Conservation (phyloP, 2,888 invertebrate species). For the Epirrhoe alternata region DNA sequence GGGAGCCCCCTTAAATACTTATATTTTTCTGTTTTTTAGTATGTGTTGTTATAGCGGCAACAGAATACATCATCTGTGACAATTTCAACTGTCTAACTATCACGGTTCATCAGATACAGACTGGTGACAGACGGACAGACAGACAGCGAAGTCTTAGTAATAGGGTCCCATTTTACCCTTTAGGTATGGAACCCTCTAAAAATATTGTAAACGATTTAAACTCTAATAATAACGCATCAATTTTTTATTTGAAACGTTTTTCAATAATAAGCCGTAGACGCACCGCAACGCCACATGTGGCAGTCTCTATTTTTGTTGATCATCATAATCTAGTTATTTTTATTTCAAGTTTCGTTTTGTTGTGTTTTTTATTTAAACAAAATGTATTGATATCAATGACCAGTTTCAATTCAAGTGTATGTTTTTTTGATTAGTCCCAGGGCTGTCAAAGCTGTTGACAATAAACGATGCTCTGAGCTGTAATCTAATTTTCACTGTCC, state of each 20-base stretch:
- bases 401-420: slow-evolving; percentile 5
- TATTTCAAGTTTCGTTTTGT: neutral
- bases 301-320: neutral
- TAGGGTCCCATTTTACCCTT: no score
- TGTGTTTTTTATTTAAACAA: neutral
- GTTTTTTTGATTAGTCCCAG: slow-evolving; percentile 10
- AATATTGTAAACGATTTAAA: no score
- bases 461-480: neutral
- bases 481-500: slow-evolving; percentile 13
- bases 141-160: no score
- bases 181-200: no score
- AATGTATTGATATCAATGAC: neutral
- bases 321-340: neutral
- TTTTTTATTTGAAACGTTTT: neutral
- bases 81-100: no score
- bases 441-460: slow-evolving; percentile 5
- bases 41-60: no score
- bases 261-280: neutral
- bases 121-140: no score
- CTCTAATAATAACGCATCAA: no score
- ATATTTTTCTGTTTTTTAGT: no score
- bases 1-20: no score
- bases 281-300: neutral
- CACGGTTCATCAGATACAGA: no score
- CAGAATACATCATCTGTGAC: no score